Base-by-base conservation (phyloP, 1,140 invertebrate genomes). In the Pararge aegeria region DNA sequence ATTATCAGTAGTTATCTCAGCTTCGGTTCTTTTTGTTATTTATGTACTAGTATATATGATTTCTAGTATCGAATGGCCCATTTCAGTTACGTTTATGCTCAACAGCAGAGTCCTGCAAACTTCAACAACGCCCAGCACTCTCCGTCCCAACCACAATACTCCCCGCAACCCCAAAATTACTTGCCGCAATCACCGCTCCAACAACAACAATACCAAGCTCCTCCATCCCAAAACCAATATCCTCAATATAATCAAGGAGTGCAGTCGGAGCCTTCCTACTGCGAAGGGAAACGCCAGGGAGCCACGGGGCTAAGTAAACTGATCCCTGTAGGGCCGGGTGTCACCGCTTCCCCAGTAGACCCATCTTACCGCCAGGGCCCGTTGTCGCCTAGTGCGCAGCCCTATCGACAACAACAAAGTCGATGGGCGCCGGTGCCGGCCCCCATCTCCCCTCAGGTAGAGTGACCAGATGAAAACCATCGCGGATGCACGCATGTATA, bases 81-180 rank as follows among this genome's bases (percentile, higher is more conserved):
- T 40, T 50, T 55, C 19, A 29, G 52, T 61, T 55, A 50, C 44
- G 46, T 61, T 65, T 75, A 68, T 73, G 66, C 75, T 73, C 81
- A 61, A 80, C 83, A 87, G 85, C 83, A 88, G 73, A 80, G 70
- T 65, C 83, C 80, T 55, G 82, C 79, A 72, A 77, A 71, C 78
- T 67, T 87, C 81, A 87, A 84, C 83, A 81, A 80, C 80, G 90
- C 83, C 55, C 89, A 90, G 63, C 90, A 91, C 63, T 82, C 91
- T 49, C 86, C 87, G 52, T 70, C 76, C 18, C 84, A 88, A 55
- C 79, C 75, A 42, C 75, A 86, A 62, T 78, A 80, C 58, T 83
- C 83, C 59, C 73, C 74, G 67, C 87, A 83, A 66, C 30, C 7
- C 9, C 70, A 79, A 66, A 70, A 79, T 65, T 79, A 80, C 63